These are phyloP conservation scores for Thymelicus sylvestris DNA, from an alignment of 2,888 invertebrate genomes.

Conservation along the genomic window DNA sequence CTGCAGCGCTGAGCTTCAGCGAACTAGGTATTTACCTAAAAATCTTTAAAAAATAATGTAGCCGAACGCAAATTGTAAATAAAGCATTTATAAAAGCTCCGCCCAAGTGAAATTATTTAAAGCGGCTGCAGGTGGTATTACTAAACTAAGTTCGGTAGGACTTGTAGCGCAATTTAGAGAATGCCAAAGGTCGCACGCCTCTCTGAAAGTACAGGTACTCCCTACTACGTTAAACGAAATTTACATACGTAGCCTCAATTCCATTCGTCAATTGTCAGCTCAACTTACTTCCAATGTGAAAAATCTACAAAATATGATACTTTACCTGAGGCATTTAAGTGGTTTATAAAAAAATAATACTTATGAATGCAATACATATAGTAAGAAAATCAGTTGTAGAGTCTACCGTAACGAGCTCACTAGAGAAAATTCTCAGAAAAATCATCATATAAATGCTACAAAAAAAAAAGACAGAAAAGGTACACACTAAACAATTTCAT, in stretches of 20 bases:
- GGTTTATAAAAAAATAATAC: too few relatives aligned
- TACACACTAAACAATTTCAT: too few relatives aligned
- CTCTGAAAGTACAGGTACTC: constrained; percentile 16
- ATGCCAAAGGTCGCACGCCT: constrained; percentile 61
- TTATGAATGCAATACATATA: too few relatives aligned
- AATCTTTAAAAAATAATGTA: not conserved
- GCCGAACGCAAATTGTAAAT: not conserved
- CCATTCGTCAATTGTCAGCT: constrained; percentile 24
- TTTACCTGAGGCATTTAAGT: too few relatives aligned
- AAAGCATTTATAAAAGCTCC: not conserved
- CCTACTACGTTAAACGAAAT: constrained; percentile 16
- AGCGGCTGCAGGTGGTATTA: constrained; percentile 19
- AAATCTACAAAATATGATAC: not conserved
- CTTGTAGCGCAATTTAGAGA: constrained; percentile 46
- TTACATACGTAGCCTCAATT: constrained; percentile 22
- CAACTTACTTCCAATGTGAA: constrained; percentile 14
- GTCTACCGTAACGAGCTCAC: too few relatives aligned
- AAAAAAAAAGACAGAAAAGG: too few relatives aligned
- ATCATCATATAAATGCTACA: too few relatives aligned
- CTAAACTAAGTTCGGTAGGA: constrained; percentile 26
- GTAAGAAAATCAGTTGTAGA: too few relatives aligned
- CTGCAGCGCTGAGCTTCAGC: too few relatives aligned
- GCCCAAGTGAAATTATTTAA: constrained; percentile 21
- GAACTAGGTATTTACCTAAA: too few relatives aligned
- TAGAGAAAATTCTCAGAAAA: too few relatives aligned